These are phyloP conservation scores for Mythimna ferrago DNA, from an alignment of 2,888 invertebrate genomes.

Conservation along the genomic window DNA sequence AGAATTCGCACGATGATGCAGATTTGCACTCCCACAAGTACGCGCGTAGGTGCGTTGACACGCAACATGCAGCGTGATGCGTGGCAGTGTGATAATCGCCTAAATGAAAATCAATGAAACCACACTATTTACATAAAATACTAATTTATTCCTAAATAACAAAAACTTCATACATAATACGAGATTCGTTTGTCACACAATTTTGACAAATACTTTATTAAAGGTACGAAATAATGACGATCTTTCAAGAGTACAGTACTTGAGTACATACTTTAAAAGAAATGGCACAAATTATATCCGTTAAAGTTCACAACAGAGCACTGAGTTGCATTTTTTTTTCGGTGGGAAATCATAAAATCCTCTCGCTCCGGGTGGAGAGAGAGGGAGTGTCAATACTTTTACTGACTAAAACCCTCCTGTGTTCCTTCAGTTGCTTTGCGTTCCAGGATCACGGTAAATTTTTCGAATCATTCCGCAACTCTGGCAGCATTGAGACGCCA, in stretches of 20 bases:
- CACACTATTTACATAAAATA: slow-evolving; percentile 45
- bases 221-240: slow-evolving; percentile 11
- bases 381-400: too few species aligned
- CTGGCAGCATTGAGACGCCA: not conserved
- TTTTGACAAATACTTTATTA: slow-evolving; percentile 12
- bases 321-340: not conserved
- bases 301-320: not conserved
- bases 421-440: too few species aligned
- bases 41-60: too few species aligned
- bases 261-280: slow-evolving; percentile 14
- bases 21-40: too few species aligned
- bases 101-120: slow-evolving; percentile 17
- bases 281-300: slow-evolving; percentile 53
- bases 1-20: too few species aligned
- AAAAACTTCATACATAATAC: slow-evolving; percentile 47
- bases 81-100: too few species aligned
- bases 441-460: too few species aligned
- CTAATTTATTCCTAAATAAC: slow-evolving; percentile 61
- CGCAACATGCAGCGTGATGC: too few species aligned
- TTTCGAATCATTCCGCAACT: too few species aligned
- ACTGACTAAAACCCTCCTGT: too few species aligned
- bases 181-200: slow-evolving; percentile 30
- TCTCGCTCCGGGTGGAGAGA: too few species aligned
- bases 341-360: too few species aligned
- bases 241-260: not conserved